Base-by-base conservation (phyloP, 2,888 invertebrate species). In the Harpalus rubripes region DNA sequence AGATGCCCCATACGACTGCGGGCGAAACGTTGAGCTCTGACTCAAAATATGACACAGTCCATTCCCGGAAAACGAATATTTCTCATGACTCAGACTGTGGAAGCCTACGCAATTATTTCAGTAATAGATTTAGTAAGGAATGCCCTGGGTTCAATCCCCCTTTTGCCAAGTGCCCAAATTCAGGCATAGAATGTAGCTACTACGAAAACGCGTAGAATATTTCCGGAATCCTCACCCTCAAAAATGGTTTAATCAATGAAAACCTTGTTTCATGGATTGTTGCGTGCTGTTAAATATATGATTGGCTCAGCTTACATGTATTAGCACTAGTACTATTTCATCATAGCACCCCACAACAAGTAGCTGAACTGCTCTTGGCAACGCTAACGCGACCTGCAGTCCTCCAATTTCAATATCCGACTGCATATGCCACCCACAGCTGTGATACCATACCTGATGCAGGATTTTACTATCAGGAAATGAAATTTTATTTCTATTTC, bases 401-500 rank as follows among this genome's bases (percentile, higher is more conserved):
- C 32, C 5, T 52, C 44, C 10, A 52, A 4, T 52, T 52, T 12
- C 44, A 52, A 52, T 52, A 52, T 52, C 12, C 32, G 6, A 3
- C 32, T 32, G 32, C 32, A 32, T 32, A 5, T 32, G 32, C 10
- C 10, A 12, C 44, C 44, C 44, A 12, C 12, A 10, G 1, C 44
- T 52, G 44, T 32, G 32, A 22, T 22, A 22, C 44, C 2, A 44
- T 44, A 52, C 44, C 44, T 52, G 44, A 52, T 52, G 44, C 44
- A 52, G 44, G 44, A 10, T 10, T 52, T 12, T 52, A 52, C 44
- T 52, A 52, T 6, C 44, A 52, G 44, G 44, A 52, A 52, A 52
- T 52, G 44, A 52, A 52, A 52, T 52, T 52, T 52, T 52, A 52
- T 52, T 52, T 52, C 2, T 52, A 52, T 52, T 52, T 52, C 44